Evolutionary conservation across 2,113 vertebrate species (phyloP), one percentile per base, ranked within the genome.

Genomic region (Oncorhynchus gorbuscha): DNA sequence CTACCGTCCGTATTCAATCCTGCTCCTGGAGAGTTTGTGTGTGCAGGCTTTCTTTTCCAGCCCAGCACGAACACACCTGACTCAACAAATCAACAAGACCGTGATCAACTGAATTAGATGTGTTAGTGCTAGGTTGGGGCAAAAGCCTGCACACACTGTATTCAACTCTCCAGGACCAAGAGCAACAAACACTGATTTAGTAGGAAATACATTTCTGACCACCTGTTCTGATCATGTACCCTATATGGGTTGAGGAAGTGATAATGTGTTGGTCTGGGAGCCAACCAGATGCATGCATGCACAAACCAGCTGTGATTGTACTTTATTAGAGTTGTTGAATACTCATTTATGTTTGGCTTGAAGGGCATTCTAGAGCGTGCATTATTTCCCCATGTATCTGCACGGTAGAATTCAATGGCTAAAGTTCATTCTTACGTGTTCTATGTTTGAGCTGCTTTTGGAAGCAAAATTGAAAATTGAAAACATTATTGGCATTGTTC

Each of bases 301-400:
- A 89, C 89, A 92, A 90, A 90, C 90, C 92, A 91, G 90, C 88
- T 83, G 91, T 93, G 87, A 89, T 70, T 93, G 86, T 93, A 93
- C 73, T 12, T 74, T 84, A 92, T 84, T 82, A 9, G 39, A 9
- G 9, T 45, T 45, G 39, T 45, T 45, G 39, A 45, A 45, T 45
- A 45, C 39, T 45, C 9, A 2, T 45, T 45, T 45, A 9, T 45
- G 39, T 11, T 45, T 11, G 39, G 39, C 39, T 45, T 11, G 39
- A 45, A 45, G 39, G 9, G 39, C 39, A 45, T 45, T 45, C 39
- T 45, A 45, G 39, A 45, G 39, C 39, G 39, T 45, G 39, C 39
- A 45, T 45, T 45, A 12, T 45, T 45, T 45, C 9, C 39, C 2
- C 11, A 45, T 11, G 3, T 45, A 45, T 45, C 9, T 3, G 39